Base-by-base conservation (phyloP, 2,797 vertebrate genomes). In the Antrozous pallidus region DNA sequence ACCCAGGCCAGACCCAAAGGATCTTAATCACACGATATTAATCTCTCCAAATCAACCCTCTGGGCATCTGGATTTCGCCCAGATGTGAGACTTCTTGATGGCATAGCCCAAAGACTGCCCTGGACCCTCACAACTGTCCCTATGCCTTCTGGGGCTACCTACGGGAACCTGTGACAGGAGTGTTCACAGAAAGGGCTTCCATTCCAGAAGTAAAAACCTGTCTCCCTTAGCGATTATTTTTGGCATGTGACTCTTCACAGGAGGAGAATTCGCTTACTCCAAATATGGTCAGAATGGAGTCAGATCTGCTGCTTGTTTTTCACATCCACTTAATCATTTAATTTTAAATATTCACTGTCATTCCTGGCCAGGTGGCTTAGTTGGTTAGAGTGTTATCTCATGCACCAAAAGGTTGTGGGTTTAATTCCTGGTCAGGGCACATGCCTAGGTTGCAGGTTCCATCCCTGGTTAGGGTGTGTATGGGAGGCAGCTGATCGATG, bases 181-280 rank as follows among this genome's bases (percentile, higher is more conserved):
- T 49, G 47, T 33, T 83, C 78, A 40, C n/a, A 58, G 78, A 85
- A 90, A 78, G 42, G 20, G 33, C 36, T 94, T 95, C 56, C 20
- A 61, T 70, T 81, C 38, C 18, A 54, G 10, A 36, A 51, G 28
- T 58, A 86, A 94, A 70, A 83, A 45, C 17, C 26, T 45, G 17
- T 86, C 33, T 74, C 70, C 14, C 36, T 92, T 82, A 11, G 38
- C 33, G 95, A 47, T 81, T 95, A 73, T 91, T 95, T 95, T 95
- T 73, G 61, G 88, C 96, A 93, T 24, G 38, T 20, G 40, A 16
- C 84, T 80, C 82, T 91, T 93, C 18, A 5, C 20, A 45, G 36
- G 13, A 92, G 61, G 61, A 85, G 49, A 58, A 26, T 74, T 90
- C 85, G 11, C 20, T 77, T 17, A 6, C 26, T 87, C 22, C 63